Conservation (phyloP, 1,140 invertebrate genomes). For the Brachionus asplanchnoidis region DNA sequence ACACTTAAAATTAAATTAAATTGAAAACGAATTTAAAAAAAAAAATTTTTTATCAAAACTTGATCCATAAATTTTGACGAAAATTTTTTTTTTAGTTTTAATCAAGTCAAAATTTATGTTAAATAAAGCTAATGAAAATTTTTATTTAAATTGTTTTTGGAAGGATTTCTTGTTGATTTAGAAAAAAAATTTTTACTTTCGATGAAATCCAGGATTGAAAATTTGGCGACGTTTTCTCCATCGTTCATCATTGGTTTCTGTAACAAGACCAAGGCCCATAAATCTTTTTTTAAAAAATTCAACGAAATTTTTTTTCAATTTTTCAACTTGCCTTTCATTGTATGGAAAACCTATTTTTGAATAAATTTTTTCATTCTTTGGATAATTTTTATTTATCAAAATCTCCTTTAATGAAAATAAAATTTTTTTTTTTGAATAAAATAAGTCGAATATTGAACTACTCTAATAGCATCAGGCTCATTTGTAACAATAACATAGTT, state of each 20-base stretch:
- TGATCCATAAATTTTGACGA: too few relatives aligned
- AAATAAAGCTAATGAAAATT: too few relatives aligned
- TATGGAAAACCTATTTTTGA: background rate
- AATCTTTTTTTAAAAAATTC: background rate
- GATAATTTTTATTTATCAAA: constrained; percentile 25
- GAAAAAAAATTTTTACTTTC: background rate
- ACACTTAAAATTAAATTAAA: background rate
- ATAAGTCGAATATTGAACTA: background rate
- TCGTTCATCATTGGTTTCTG: background rate
- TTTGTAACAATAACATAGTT: background rate
- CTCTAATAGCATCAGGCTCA: constrained; percentile 8
- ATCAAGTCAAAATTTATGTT: too few relatives aligned
- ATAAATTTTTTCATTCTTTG: constrained; percentile 1
- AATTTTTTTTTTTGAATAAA: background rate
- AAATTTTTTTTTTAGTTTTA: too few relatives aligned
- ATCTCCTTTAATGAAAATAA: background rate
- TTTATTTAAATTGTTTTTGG: too few relatives aligned
- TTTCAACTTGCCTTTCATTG: background rate
- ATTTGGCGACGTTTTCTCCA: background rate
- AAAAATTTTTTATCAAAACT: too few relatives aligned
- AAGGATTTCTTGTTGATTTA: too few relatives aligned
- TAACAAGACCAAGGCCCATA: constrained; percentile 7
- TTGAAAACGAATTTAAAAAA: too few relatives aligned
- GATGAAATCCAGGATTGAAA: constrained; percentile 33
- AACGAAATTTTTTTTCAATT: background rate